Conservation (phyloP, 2,888 invertebrate species). For the Idaea straminata region DNA sequence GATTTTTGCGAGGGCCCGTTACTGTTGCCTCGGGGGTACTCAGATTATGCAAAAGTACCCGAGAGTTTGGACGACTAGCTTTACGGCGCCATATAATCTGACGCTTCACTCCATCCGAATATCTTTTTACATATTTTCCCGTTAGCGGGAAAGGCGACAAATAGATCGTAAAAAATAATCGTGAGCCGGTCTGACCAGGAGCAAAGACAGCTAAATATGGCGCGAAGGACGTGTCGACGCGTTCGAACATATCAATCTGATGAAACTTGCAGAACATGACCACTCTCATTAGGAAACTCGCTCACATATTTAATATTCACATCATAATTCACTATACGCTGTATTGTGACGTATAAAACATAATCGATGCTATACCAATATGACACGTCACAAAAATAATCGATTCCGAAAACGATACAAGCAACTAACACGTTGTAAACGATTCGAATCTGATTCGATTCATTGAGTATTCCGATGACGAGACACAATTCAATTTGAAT, state of each 20-base stretch:
- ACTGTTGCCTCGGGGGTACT: slow-evolving; percentile 40
- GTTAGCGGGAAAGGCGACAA: neutral
- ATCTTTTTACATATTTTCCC: neutral
- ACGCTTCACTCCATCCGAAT: slow-evolving; percentile 24
- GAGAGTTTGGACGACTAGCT: slow-evolving; percentile 38
- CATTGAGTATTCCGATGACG: slow-evolving; percentile 65
- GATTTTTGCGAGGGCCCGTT: slow-evolving; percentile 58
- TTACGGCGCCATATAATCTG: slow-evolving; percentile 40
- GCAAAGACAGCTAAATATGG: slow-evolving; percentile 21
- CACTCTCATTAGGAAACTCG: slow-evolving; percentile 34
- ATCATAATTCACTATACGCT: slow-evolving; percentile 36
- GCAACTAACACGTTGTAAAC: slow-evolving; percentile 55
- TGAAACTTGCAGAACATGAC: slow-evolving; percentile 27
- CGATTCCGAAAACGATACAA: slow-evolving; percentile 50
- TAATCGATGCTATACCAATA: slow-evolving; percentile 27
- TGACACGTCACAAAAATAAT: slow-evolving; percentile 45
- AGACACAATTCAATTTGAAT: slow-evolving; percentile 71
- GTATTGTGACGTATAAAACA: slow-evolving; percentile 38
- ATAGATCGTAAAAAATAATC: slow-evolving; percentile 5
- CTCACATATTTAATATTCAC: slow-evolving; percentile 42
- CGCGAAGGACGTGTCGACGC: slow-evolving; percentile 30
- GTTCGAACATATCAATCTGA: slow-evolving; percentile 29
- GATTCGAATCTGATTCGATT: slow-evolving; percentile 42
- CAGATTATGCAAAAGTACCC: slow-evolving; percentile 62
- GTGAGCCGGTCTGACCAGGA: slow-evolving; percentile 11